These are phyloP conservation scores for Amphiura filiformis DNA, from an alignment of 35 echinoderm and acorn worm genomes.

Conservation along the genomic window DNA sequence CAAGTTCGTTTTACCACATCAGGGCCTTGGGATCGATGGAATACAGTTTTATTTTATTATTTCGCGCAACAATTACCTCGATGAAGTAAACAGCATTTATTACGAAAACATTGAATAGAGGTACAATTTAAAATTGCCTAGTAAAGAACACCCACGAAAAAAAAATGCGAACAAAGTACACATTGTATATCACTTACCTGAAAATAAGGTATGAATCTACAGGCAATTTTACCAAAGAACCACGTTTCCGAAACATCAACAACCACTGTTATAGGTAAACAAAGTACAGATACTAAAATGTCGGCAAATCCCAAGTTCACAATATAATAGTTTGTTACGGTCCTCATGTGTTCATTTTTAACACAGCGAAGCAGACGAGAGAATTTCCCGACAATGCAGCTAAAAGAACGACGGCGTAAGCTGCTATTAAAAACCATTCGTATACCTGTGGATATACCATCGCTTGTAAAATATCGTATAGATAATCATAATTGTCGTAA, in stretches of 20 bases:
- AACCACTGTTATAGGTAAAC: slow-evolving; percentile 63
- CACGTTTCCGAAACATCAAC: slow-evolving; percentile 69
- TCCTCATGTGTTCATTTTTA: slow-evolving; percentile 95
- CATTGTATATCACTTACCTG: no score
- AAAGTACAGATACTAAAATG: slow-evolving; percentile 71
- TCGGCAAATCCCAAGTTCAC: slow-evolving; percentile 82
- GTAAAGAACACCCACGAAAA: no score
- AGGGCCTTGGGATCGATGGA: no score
- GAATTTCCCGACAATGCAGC: slow-evolving; percentile 68
- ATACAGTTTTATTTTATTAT: no score
- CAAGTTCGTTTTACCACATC: no score
- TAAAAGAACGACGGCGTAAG: slow-evolving; percentile 56
- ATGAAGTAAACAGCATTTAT: no score
- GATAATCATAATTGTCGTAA: slow-evolving; percentile 12
- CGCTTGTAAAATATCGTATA: background rate
- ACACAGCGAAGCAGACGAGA: slow-evolving; percentile 77
- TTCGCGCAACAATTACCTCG: no score
- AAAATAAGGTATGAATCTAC: slow-evolving; percentile 72
- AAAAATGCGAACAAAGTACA: no score
- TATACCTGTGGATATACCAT: slow-evolving; percentile 33
- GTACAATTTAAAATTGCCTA: no score
- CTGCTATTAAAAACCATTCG: slow-evolving; percentile 76
- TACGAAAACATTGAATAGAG: no score
- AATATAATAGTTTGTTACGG: slow-evolving; percentile 96
- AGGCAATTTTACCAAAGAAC: slow-evolving; percentile 71